Conservation (phyloP, 2,113 vertebrate genomes). For the Mugil cephalus region DNA sequence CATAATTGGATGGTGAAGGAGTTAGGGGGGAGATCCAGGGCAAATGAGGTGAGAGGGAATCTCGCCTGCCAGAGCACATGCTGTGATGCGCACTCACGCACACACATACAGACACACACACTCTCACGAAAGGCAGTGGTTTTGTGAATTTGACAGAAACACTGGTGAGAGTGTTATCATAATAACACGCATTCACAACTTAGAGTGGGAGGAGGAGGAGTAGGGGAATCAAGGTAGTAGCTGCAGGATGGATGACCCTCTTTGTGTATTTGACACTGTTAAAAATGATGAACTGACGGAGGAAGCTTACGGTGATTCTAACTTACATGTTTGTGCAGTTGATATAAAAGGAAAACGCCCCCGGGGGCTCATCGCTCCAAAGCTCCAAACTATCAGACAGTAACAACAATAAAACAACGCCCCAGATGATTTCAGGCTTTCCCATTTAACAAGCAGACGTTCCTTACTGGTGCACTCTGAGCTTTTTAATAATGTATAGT, state of each 20-base stretch:
- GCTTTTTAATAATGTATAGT: conserved; percentile 77
- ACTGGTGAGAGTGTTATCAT: background rate
- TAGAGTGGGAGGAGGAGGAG: background rate
- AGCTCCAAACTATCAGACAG: background rate
- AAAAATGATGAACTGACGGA: background rate
- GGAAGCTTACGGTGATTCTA: background rate
- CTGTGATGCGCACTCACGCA: conserved; percentile 5
- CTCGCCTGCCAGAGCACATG: conserved; percentile 36
- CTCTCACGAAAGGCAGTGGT: too few species aligned
- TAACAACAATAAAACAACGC: conserved; percentile 6
- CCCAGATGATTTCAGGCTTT: conserved; percentile 45
- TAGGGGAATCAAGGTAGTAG: background rate
- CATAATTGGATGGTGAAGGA: conserved; percentile 57
- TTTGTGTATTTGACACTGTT: background rate
- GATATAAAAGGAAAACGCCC: conserved; percentile 1
- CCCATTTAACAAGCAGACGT: conserved; percentile 58
- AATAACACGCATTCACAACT: background rate
- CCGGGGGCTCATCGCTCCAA: conserved; percentile 6
- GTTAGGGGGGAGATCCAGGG: conserved; percentile 11
- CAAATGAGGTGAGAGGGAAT: conserved; percentile 49
- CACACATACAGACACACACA: rapidly evolving
- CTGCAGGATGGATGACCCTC: conserved; percentile 17
- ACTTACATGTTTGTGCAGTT: background rate
- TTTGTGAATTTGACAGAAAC: background rate
- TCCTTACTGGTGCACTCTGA: conserved; percentile 59